These are phyloP conservation scores for Fregata magnificens DNA, from an alignment of 2,113 vertebrate genomes.

Conservation along the genomic window DNA sequence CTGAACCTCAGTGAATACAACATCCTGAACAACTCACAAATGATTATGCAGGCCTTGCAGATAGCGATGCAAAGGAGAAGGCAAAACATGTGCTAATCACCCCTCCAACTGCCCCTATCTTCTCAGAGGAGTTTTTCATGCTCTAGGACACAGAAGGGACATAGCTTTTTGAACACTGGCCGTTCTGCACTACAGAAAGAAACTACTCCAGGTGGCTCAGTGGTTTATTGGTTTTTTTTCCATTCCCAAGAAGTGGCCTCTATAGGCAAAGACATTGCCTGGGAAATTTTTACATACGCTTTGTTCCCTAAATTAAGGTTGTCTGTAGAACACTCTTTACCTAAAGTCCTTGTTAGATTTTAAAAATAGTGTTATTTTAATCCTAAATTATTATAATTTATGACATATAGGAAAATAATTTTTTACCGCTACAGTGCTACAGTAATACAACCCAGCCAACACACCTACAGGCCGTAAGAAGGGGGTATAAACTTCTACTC, in stretches of 20 bases:
- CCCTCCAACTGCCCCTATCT: not conserved
- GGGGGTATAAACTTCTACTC: not conserved
- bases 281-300: not conserved
- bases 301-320: not conserved
- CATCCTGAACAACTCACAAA: constrained; percentile 74
- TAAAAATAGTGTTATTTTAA: not conserved
- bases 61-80: constrained; percentile 65
- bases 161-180: not conserved
- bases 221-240: not conserved
- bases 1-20: constrained; percentile 78
- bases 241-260: not conserved
- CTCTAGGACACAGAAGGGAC: not conserved
- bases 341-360: not conserved
- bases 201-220: not conserved
- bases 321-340: not conserved
- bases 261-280: not conserved
- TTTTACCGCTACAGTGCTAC: not conserved
- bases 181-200: not conserved
- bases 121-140: not conserved
- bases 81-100: constrained; percentile 16
- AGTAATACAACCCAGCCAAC: not conserved
- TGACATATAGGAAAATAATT: not conserved
- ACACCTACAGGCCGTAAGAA: not conserved
- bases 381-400: not conserved
- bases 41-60: constrained; percentile 69